Percentiles rank a stretch among this genome's conserved stretches.
phyloP scores from a whole-genome alignment of 2,113 vertebrate genomes.

The Diadophis punctatus region DNA sequence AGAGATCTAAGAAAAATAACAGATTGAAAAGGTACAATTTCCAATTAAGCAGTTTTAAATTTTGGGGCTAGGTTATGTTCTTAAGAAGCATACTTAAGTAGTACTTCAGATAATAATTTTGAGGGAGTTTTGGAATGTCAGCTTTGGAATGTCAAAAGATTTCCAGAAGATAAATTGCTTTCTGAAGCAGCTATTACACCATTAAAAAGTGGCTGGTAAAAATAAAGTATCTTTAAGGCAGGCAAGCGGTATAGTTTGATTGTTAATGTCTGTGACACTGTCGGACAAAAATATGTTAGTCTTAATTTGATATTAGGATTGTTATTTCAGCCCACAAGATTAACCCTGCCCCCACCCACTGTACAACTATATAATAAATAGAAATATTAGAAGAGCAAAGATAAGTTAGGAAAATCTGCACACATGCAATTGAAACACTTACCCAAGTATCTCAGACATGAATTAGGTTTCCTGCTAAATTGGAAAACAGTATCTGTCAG shows the following conservation, averaged over 20 bases:
- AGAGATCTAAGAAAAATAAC: background rate
- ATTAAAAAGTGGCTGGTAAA: constrained; percentile 8
- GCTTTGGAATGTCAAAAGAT: constrained; percentile 42
- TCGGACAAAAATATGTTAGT: constrained; percentile 14
- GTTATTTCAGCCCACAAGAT: constrained; percentile 25
- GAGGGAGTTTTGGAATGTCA: background rate
- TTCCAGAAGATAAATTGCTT: constrained; percentile 25
- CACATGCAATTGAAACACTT: constrained; percentile 63
- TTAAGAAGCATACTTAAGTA: background rate
- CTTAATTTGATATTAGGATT: constrained; percentile 42
- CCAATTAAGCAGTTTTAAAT: background rate
- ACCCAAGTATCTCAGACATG: constrained; percentile 64
- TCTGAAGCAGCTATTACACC: background rate
- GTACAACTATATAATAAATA: constrained; percentile 36
- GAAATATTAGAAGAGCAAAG: constrained; percentile 23
- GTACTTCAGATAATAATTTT: background rate
- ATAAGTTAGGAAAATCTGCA: constrained; percentile 51
- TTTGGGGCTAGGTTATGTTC: background rate
- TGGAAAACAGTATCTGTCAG: constrained; percentile 48
- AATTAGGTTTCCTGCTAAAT: constrained; percentile 40
- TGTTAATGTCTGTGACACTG: constrained; percentile 6
- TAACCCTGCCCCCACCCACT: background rate
- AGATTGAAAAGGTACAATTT: background rate
- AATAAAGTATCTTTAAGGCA: constrained; percentile 1
- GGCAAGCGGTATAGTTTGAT: background rate